A percentile compares a stretch with the other conserved stretches of the same genome.
These are phyloP conservation scores for Andrena bicolor DNA, from an alignment of 2,888 invertebrate species.

Conservation along the genomic window DNA sequence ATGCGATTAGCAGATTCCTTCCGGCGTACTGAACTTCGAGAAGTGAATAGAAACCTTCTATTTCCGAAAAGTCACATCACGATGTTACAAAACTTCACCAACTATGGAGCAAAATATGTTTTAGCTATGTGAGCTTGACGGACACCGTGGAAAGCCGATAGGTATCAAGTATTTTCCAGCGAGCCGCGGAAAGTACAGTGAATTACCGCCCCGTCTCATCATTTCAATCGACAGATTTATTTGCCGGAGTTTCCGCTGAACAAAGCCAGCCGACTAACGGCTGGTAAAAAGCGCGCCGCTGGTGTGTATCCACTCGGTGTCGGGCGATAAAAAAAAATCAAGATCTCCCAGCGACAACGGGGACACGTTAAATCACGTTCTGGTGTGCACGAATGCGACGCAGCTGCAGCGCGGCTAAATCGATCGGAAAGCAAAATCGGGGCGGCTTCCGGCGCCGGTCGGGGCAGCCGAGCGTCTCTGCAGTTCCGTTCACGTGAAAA, in stretches of 20 bases:
- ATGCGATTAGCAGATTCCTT: not conserved
- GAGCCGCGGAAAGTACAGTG: not conserved
- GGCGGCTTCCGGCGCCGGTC: constrained; percentile 33
- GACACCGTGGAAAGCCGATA: not conserved
- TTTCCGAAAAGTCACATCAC: no score
- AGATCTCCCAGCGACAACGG: constrained; percentile 36
- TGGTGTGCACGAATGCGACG: constrained; percentile 29
- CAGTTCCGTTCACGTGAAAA: constrained; percentile 24
- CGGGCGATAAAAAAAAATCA: constrained; percentile 40
- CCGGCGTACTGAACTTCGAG: not conserved
- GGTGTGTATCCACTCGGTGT: constrained; percentile 22
- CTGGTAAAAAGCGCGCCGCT: constrained; percentile 26
- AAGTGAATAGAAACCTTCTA: no score
- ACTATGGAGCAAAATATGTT: no score
- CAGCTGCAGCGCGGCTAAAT: constrained; percentile 48
- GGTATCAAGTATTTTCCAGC: constrained; percentile 4
- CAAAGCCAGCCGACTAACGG: constrained; percentile 42
- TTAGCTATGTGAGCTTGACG: no score
- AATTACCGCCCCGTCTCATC: constrained; percentile 35
- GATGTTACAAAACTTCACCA: no score
- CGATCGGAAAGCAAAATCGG: constrained; percentile 57
- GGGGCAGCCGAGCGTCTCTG: not conserved
- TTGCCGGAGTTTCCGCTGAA: constrained; percentile 36
- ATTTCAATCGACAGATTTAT: constrained; percentile 51
- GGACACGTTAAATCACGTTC: constrained; percentile 39